Percentiles rank a stretch among this genome's conserved stretches.
phyloP scores from a whole-genome alignment of 2,113 vertebrate genomes.

The Neolamprologus tretocephalus region DNA sequence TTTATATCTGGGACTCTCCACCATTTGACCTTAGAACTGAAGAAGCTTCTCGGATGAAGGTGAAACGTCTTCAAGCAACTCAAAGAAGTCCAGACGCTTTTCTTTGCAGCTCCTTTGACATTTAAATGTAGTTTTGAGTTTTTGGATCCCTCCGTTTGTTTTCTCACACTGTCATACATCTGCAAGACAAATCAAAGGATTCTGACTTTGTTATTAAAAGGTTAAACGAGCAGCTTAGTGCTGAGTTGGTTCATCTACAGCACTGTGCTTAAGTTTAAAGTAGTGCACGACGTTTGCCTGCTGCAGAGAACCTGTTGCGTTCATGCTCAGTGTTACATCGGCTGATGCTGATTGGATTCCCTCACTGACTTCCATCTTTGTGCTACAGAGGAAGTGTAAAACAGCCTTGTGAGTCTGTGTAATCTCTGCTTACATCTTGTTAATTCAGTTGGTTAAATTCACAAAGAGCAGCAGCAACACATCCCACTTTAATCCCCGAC shows the following conservation, averaged over 20 bases:
- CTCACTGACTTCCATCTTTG: neutral
- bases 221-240: neutral
- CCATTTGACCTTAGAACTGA: too few relatives aligned
- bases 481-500: neutral
- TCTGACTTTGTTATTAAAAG: neutral
- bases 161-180: neutral
- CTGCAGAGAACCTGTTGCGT: neutral
- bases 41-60: too few relatives aligned
- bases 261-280: neutral
- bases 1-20: too few relatives aligned
- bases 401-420: neutral
- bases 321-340: neutral
- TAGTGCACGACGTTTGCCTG: neutral
- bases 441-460: neutral
- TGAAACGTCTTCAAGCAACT: accelerated
- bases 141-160: neutral
- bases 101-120: accelerated
- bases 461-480: neutral
- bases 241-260: neutral
- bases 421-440: neutral
- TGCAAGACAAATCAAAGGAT: neutral
- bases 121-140: neutral
- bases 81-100: too few relatives aligned
- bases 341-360: neutral
- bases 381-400: neutral